Evolutionary conservation across 2,113 vertebrate genomes (phyloP), one percentile per base, ranked within the genome.

Genomic region (Hymenochirus boettgeri): DNA sequence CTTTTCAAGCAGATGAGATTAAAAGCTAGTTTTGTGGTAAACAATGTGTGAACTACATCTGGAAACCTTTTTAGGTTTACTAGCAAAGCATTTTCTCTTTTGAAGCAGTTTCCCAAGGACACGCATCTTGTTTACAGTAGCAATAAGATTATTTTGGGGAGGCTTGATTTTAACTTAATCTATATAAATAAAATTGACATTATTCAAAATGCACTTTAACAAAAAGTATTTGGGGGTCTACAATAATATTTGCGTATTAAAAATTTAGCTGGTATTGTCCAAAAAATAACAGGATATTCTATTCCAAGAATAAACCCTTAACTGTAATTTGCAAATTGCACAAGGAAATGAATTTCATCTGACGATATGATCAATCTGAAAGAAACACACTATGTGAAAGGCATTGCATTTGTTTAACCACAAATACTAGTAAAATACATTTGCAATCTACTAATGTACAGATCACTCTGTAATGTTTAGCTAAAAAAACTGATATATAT

Each of bases 331-430:
- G 67, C 60, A 55, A 22, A 29, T 31, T 47, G 24, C 62, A 63
- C 61, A 60, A 66, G 37, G 73, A 72, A 78, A 74, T 63, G 0
- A 0, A 45, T 42, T 51, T 62, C 46, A 46, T 54, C 58, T 69
- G 61, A 65, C 54, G 56, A 45, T 24, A 57, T n/a, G n/a, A n/a
- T n/a, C n/a, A n/a, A n/a, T n/a, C n/a, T n/a, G n/a, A n/a, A n/a
- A n/a, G n/a, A n/a, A n/a, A n/a, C n/a, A n/a, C n/a, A n/a, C 31
- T 50, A 56, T 66, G 53, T 69, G 71, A 35, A 33, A 69, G 65
- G 2, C 50, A 35, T 42, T 52, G 19, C 22, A 3, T 50, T 27
- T 7, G 7, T 21, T 6, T 25, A 22, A 35, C 12, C 27, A 5
- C 53, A 55, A 18, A 19, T 35, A 9, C 47, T 61, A 50, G 72